Percentiles rank a stretch among this genome's conserved stretches.
These are phyloP conservation scores for Ispidina lecontei DNA, from an alignment of 2,797 vertebrate species.

Conservation along the genomic window DNA sequence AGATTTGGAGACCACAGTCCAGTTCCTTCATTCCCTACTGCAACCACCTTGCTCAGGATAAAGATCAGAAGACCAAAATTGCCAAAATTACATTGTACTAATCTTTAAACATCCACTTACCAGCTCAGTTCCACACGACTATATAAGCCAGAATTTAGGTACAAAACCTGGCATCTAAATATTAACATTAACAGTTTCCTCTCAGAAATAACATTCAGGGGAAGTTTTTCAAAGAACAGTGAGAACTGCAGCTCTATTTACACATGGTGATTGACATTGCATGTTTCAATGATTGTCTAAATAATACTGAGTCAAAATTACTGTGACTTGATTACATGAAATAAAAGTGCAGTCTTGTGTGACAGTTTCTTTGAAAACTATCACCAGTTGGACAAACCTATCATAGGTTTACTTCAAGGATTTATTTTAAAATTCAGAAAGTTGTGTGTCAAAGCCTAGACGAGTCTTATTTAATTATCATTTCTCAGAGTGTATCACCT, in stretches of 20 bases:
- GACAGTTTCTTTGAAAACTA: constrained; percentile 62
- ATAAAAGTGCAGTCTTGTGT: not conserved
- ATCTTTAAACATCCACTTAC: not conserved
- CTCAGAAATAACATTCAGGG: not conserved
- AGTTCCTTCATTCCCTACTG: not conserved
- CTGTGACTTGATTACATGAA: not conserved
- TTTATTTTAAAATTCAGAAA: constrained; percentile 49
- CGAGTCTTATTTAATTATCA: constrained; percentile 37
- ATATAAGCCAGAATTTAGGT: not conserved
- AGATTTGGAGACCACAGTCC: not conserved
- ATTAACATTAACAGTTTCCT: not conserved
- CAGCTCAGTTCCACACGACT: not conserved
- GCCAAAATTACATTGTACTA: not conserved
- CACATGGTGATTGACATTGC: not conserved
- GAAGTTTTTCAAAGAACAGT: not conserved
- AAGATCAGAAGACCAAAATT: not conserved
- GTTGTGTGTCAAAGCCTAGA: constrained; percentile 31
- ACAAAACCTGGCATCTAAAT: not conserved
- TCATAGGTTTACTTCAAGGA: constrained; percentile 41
- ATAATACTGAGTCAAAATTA: constrained; percentile 14
- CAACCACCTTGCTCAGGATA: not conserved
- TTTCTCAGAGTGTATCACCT: constrained; percentile 22
- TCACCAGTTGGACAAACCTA: constrained; percentile 31
- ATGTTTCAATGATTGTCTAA: not conserved
- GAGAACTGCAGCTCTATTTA: not conserved